Percentiles rank a stretch among this genome's conserved stretches.
phyloP scores from a whole-genome alignment of 2,888 invertebrate species.

The Campaea margaritaria region DNA sequence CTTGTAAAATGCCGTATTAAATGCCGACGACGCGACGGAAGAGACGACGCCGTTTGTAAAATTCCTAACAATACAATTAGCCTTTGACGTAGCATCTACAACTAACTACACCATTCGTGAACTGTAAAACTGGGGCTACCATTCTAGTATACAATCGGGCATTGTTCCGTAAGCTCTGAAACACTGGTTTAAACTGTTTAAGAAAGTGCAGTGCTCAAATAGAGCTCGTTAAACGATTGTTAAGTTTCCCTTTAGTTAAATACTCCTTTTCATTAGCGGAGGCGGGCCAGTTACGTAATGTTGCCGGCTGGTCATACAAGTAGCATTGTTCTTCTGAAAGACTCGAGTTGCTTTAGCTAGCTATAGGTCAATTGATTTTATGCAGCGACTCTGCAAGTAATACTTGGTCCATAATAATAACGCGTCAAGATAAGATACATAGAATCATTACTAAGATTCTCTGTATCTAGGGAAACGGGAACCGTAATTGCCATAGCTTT shows the following conservation, averaged over 20 bases:
- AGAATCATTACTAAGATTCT: too few relatives aligned
- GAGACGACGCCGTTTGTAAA: too few relatives aligned
- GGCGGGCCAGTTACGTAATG: conserved; percentile 8
- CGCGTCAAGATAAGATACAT: too few relatives aligned
- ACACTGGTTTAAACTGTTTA: conserved; percentile 47
- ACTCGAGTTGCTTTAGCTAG: conserved; percentile 8
- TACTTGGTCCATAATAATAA: too few relatives aligned
- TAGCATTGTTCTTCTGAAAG: conserved; percentile 15
- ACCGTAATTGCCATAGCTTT: too few relatives aligned
- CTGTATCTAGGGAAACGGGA: too few relatives aligned
- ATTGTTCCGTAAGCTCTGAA: conserved; percentile 49
- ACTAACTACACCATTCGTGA: background rate
- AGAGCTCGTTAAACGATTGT: conserved; percentile 23
- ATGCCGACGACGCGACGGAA: too few relatives aligned
- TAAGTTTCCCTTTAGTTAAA: conserved; percentile 20
- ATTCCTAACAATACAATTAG: too few relatives aligned
- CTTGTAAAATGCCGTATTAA: too few relatives aligned
- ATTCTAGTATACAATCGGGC: conserved; percentile 45
- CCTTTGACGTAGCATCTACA: background rate
- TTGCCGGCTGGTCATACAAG: conserved; percentile 4
- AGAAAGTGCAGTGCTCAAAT: conserved; percentile 43
- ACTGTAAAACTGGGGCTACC: conserved; percentile 15
- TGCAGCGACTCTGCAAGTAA: background rate
- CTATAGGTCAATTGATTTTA: background rate
- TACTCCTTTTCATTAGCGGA: background rate